These are phyloP conservation scores for Drosophila ercepeae DNA, from an alignment of 1,140 invertebrate species.

Conservation along the genomic window DNA sequence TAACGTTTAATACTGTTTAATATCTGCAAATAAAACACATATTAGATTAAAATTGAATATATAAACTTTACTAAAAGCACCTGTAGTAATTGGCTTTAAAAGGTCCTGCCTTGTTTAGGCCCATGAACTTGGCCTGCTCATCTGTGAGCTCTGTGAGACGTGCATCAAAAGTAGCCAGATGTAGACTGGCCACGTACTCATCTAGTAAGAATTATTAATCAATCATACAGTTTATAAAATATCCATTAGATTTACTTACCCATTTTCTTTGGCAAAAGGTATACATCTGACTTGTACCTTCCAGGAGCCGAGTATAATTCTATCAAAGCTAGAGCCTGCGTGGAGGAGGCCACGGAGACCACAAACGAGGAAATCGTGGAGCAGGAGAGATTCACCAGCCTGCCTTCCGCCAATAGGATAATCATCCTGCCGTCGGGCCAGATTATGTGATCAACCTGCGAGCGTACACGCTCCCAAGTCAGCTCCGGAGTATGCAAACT, in stretches of 20 bases:
- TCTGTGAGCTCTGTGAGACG: conserved; percentile 97
- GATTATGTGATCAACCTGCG: conserved; percentile 98
- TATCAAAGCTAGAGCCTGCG: conserved; percentile 97
- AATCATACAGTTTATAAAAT: too few species aligned
- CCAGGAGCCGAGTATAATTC: conserved; percentile 96
- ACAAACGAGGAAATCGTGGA: conserved; percentile 98
- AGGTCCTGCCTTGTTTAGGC: conserved; percentile 97
- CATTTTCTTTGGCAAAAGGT: conserved; percentile 99
- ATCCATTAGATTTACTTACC: conserved; percentile 86
- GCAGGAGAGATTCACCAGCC: conserved; percentile 97
- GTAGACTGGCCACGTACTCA: conserved; percentile 86
- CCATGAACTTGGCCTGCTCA: conserved; percentile 98
- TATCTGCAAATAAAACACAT: conserved; percentile 25
- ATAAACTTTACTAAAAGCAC: conserved; percentile 83
- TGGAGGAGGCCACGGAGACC: conserved; percentile 97
- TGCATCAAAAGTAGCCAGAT: conserved; percentile 97
- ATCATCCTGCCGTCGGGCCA: conserved; percentile 96
- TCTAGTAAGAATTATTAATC: conserved; percentile 32
- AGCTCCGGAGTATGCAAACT: conserved; percentile 96
- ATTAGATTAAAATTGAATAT: neutral
- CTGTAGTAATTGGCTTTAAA: conserved; percentile 99
- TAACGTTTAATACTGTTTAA: conserved; percentile 39
- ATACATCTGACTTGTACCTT: conserved; percentile 98
- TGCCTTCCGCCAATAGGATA: conserved; percentile 96
- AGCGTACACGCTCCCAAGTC: conserved; percentile 98